phyloP scores from a whole-genome alignment of 2,113 vertebrate genomes.

The Talpa occidentalis region DNA sequence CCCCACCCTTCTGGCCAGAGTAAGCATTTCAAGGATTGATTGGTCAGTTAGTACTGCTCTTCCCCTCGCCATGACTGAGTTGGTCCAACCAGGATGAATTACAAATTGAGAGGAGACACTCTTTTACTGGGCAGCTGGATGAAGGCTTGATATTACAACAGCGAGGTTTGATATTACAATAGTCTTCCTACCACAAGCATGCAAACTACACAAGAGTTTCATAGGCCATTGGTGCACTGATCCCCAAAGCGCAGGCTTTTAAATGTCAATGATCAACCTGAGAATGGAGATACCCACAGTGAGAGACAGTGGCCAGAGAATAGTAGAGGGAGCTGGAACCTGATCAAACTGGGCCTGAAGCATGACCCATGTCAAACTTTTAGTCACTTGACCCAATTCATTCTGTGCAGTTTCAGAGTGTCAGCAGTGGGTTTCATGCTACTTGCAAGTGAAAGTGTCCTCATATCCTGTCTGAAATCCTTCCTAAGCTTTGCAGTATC shows the following conservation, averaged over 20 bases:
- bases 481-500: neutral
- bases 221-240: neutral
- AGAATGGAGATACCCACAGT: neutral
- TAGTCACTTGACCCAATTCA: neutral
- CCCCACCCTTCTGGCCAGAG: neutral
- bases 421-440: neutral
- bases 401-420: too few relatives aligned
- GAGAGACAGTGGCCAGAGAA: neutral
- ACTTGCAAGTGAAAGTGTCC: neutral
- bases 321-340: neutral
- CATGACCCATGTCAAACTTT: neutral
- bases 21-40: neutral
- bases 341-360: neutral
- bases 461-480: neutral
- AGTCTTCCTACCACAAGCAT: neutral
- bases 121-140: neutral
- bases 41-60: neutral
- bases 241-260: neutral
- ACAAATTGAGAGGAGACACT: neutral
- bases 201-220: neutral
- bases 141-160: neutral
- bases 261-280: neutral
- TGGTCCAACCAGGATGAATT: neutral
- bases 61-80: neutral
- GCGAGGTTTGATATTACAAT: too few relatives aligned